Base-by-base conservation (phyloP, 2,797 vertebrate genomes). In the Pogoniulus pusillus region DNA sequence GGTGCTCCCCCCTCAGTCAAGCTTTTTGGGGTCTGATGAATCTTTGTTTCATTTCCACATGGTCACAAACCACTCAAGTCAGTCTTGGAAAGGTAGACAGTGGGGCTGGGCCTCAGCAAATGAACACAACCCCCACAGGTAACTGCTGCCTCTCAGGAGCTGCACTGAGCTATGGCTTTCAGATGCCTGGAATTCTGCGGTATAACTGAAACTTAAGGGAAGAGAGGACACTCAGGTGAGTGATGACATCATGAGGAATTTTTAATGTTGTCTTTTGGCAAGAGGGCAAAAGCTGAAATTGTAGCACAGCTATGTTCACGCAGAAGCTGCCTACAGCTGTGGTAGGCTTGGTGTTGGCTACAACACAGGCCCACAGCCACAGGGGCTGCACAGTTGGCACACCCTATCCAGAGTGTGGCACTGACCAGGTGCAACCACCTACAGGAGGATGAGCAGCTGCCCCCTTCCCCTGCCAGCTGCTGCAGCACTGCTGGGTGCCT, bases 231-330 rank as follows among this genome's bases (percentile, higher is more conserved):
- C 23, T 51, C 15, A 34, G 12, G 12, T 15, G 16, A 62, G 41
- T 7, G 2, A 43, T 7, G 62, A 63, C 12, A 32, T 29, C 27
- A 18, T 5, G 19, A 37, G 45, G 59, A 8, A 43, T 43, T 17
- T 45, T 20, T 51, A 8, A 2, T 27, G 7, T 9, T 23, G 22
- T 51, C 37, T 63, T 74, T 24, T 34, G 55, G 27, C 35, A 45
- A 16, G 14, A 19, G 17, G 43, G 4, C 1, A 32, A 39, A 19
- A 63, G 63, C 37, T 49, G 34, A 39, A 62, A 18, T 2, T 5
- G 20, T 9, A 30, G 41, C 0, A 23, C 7, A 74, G 64, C 16
- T 34, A 30, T 0, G 0, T 5, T 49, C 20, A 29, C 1, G 8
- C 22, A 7, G 34, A 41, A 9, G 2, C n/a, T 41, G 45, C 45